Conservation (phyloP, 2,113 vertebrate species). For the Esox niger region DNA sequence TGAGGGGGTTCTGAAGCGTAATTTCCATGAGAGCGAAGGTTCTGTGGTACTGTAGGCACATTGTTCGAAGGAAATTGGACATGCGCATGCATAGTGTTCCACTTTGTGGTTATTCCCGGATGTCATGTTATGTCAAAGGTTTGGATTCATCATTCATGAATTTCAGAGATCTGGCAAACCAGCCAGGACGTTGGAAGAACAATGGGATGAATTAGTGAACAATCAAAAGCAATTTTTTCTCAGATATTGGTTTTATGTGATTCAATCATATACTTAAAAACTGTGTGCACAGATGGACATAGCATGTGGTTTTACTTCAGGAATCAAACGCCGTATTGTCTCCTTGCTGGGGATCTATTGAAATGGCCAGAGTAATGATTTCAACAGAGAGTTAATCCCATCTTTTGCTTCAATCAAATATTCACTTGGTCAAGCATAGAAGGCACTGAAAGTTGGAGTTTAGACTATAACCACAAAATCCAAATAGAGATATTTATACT, state of each 20-base stretch:
- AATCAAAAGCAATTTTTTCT: not conserved
- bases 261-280: not conserved
- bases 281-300: not conserved
- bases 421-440: too few species aligned
- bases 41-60: not conserved
- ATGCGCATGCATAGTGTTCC: not conserved
- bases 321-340: too few species aligned
- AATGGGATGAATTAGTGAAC: too few species aligned
- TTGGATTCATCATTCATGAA: not conserved
- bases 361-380: too few species aligned
- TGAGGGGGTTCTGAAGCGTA: conserved; percentile 1
- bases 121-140: not conserved
- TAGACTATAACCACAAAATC: too few species aligned
- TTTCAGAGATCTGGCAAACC: not conserved
- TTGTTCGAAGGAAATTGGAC: not conserved
- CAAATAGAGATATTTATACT: too few species aligned
- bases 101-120: conserved; percentile 4
- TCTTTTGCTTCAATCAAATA: too few species aligned
- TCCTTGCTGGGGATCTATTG: too few species aligned
- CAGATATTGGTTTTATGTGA: not conserved
- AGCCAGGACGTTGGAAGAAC: too few species aligned
- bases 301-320: not conserved
- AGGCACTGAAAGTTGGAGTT: too few species aligned
- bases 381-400: too few species aligned
- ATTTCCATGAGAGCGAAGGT: not conserved